Conservation (phyloP, 2,888 invertebrate species). For the Nephrotoma appendiculata region DNA sequence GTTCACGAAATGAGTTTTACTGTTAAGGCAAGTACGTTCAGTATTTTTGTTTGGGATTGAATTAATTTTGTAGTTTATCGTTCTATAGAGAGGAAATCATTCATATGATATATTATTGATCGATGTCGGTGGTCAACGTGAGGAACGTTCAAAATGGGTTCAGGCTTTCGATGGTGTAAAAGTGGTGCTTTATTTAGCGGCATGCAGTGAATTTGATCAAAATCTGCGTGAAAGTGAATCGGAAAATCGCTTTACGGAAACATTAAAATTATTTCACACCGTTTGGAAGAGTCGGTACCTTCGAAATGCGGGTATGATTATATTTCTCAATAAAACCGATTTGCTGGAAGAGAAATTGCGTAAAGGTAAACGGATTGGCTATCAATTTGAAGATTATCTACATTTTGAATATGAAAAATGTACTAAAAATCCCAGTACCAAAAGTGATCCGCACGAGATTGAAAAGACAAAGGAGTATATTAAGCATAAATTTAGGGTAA, state of each 20-base stretch:
- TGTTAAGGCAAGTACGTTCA: slow-evolving; percentile 38
- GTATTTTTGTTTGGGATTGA: not conserved
- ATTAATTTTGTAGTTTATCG: slow-evolving; percentile 34
- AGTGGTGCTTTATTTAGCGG: slow-evolving; percentile 66
- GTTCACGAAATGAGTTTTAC: slow-evolving; percentile 63
- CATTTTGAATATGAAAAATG: slow-evolving; percentile 32
- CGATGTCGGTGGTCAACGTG: slow-evolving; percentile 73
- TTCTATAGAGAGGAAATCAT: slow-evolving; percentile 53
- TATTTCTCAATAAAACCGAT: slow-evolving; percentile 75
- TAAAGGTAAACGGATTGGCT: slow-evolving; percentile 43
- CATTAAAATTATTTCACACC: slow-evolving; percentile 54
- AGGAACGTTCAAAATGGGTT: slow-evolving; percentile 64
- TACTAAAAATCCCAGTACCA: slow-evolving; percentile 30
- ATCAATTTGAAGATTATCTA: slow-evolving; percentile 50
- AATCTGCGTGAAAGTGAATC: slow-evolving; percentile 51
- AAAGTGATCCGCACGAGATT: slow-evolving; percentile 35
- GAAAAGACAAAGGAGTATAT: slow-evolving; percentile 52
- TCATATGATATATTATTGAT: slow-evolving; percentile 55
- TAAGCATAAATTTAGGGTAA: slow-evolving; percentile 41
- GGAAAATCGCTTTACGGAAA: slow-evolving; percentile 58
- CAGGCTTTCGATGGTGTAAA: slow-evolving; percentile 72
- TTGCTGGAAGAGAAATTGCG: slow-evolving; percentile 53
- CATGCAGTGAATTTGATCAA: slow-evolving; percentile 69
- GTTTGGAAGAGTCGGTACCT: slow-evolving; percentile 59
- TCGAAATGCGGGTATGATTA: slow-evolving; percentile 56